phyloP scores from a whole-genome alignment of 2,113 vertebrate genomes.

The Sinocyclocheilus anshuiensis region DNA sequence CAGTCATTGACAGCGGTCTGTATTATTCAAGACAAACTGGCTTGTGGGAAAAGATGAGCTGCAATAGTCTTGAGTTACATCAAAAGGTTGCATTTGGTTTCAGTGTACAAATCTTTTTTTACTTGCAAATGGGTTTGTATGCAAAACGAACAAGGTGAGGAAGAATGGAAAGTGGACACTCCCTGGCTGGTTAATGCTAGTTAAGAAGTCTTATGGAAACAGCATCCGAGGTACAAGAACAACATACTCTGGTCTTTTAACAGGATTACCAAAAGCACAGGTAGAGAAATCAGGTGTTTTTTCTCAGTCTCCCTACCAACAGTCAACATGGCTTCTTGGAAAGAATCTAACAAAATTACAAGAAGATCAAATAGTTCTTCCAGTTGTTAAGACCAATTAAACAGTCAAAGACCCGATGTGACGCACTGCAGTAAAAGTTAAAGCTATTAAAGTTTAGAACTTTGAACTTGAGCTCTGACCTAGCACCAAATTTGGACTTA shows the following conservation, averaged over 20 bases:
- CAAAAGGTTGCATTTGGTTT: constrained; percentile 49
- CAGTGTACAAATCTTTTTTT: constrained; percentile 55
- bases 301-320: neutral
- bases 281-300: neutral
- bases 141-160: constrained; percentile 53
- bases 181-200: neutral
- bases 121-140: constrained; percentile 71
- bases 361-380: neutral
- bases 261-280: neutral
- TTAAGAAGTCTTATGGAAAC: neutral
- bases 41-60: constrained; percentile 4
- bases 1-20: neutral
- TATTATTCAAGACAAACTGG: constrained; percentile 8
- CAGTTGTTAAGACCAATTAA: constrained; percentile 1
- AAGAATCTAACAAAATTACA: neutral
- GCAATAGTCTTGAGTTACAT: constrained; percentile 24
- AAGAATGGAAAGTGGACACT: constrained; percentile 19
- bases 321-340: neutral
- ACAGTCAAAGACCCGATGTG: neutral
- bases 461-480: neutral
- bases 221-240: neutral
- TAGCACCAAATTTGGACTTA: neutral
- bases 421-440: neutral
- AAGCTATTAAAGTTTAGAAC: constrained; percentile 4
- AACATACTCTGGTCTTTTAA: neutral